Base-by-base conservation (phyloP, 2,797 vertebrate species). In the Schizothorax lantsangensis region DNA sequence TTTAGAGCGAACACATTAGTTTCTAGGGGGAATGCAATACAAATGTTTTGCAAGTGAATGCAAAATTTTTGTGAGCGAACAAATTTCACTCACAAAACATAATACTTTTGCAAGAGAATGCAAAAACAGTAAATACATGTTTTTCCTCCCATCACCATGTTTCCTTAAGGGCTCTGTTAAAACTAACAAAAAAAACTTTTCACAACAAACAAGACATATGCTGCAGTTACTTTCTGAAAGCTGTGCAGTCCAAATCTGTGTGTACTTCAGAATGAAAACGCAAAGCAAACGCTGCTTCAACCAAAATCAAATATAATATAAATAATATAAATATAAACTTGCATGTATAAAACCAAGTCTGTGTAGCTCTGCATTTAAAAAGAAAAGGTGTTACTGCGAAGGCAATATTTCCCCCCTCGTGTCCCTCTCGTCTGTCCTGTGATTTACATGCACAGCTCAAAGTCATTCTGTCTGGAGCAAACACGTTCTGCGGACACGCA, bases 391-490 rank as follows among this genome's bases (percentile, higher is more conserved):
- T 69, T 69, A 54, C 59, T 6, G 19, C 14, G 2, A 4, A 21
- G 14, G 30, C 3, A 17, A 19, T 47, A 66, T 21, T 45, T 33
- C 49, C 77, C 38, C 66, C 72, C 6, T 62, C 36, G 36, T 57
- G 17, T 64, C 54, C 71, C 40, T 79, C 74, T 79, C 21, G 2
- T 68, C 62, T 7, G 5, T 81, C 75, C 54, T 57, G 71, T 90
- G 33, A 89, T 89, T 86, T 64, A 86, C 86, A 89, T 86, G 82
- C 86, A 88, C 33, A 77, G 74, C 84, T 72, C 38, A 89, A 85
- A 85, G 84, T 87, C 78, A 81, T 40, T 23, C 43, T 66, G 59
- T 72, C 81, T 49, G 54, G 45, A 84, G 74, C 49, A 45, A 52
- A 69, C 49, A 12, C 23, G 33, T 83, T 80, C 59, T 19, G 52